phyloP scores from a whole-genome alignment of 2,797 vertebrate genomes.

The Melopsittacus undulatus region DNA sequence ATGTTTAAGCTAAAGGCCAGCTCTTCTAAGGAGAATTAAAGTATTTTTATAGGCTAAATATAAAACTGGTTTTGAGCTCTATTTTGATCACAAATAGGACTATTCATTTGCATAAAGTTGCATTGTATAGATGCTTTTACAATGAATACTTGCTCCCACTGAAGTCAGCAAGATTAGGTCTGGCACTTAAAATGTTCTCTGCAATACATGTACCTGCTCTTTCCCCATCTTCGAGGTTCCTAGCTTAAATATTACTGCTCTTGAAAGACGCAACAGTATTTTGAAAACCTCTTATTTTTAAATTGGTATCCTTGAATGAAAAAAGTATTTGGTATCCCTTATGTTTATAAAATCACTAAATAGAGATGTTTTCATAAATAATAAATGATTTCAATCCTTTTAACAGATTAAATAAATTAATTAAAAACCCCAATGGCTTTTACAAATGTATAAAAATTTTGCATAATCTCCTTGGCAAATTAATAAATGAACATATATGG shows the following conservation, averaged over 20 bases:
- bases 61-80: not conserved
- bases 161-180: not conserved
- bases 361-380: not conserved
- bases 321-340: not conserved
- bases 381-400: not conserved
- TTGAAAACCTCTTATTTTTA: not conserved
- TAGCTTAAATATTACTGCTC: not conserved
- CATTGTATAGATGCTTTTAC: not conserved
- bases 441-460: not conserved
- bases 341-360: not conserved
- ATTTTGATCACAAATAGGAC: not conserved
- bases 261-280: not conserved
- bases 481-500: not conserved
- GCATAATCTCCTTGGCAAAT: not conserved
- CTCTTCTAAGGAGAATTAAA: not conserved
- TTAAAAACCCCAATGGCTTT: not conserved
- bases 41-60: not conserved
- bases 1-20: not conserved
- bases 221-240: not conserved
- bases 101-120: not conserved
- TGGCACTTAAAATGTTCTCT: not conserved
- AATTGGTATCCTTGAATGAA: not conserved
- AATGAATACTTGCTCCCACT: not conserved
- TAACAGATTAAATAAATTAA: not conserved
- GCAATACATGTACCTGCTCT: not conserved